Evolutionary conservation across 2,888 invertebrate genomes (phyloP).

Genomic region (Hoplodrina ambigua): DNA sequence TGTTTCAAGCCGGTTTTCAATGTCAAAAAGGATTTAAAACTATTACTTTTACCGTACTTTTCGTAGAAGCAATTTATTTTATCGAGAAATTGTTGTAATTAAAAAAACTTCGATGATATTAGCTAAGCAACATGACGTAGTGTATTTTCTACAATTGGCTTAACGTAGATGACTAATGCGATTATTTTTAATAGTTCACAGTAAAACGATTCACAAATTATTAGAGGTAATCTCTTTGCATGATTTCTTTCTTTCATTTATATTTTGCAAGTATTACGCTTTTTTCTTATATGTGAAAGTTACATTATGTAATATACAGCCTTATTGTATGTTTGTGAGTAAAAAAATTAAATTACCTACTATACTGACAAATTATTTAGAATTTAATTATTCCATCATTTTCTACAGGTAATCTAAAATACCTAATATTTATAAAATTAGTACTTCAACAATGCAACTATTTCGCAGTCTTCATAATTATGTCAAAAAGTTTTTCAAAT

Average conservation of each 20-base stretch:
- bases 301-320: background rate
- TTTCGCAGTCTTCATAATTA: background rate
- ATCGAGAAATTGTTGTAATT: constrained; percentile 16
- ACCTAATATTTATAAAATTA: background rate
- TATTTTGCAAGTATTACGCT: background rate
- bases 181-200: constrained; percentile 63
- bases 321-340: background rate
- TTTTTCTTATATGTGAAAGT: background rate
- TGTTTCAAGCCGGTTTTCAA: constrained; percentile 60
- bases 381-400: background rate
- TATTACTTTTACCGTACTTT: constrained; percentile 60
- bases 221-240: constrained; percentile 32
- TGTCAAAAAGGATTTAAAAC: constrained; percentile 48
- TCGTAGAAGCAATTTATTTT: constrained; percentile 28
- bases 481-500: background rate
- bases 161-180: constrained; percentile 62
- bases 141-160: constrained; percentile 36
- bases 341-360: constrained; percentile 2
- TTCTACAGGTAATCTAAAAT: background rate
- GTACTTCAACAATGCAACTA: background rate
- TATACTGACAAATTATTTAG: background rate
- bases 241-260: constrained; percentile 20
- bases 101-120: constrained; percentile 15
- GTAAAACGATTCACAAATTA: constrained; percentile 52
- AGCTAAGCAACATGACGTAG: constrained; percentile 38